Conservation (phyloP, 1,140 invertebrate genomes). For the Apis mellifera region DNA sequence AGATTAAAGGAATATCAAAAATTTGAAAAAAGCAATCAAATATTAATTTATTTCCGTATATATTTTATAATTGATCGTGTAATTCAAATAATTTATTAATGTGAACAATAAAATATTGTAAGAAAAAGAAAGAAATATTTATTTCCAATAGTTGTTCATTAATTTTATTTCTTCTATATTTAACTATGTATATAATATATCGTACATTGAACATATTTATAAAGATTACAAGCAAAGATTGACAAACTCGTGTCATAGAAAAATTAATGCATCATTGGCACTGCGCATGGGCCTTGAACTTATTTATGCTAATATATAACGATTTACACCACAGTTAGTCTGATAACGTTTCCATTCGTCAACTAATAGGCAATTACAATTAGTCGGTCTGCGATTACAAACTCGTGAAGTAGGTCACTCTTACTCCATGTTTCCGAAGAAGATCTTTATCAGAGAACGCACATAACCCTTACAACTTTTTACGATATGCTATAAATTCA, state of each 20-base stretch:
- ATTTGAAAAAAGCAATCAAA: not conserved
- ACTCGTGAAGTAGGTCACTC: constrained; percentile 49
- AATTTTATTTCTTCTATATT: not conserved
- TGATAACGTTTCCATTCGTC: constrained; percentile 68
- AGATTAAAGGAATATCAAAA: not conserved
- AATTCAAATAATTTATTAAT: not conserved
- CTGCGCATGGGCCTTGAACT: constrained; percentile 76
- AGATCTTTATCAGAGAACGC: constrained; percentile 44
- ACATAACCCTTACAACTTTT: constrained; percentile 32
- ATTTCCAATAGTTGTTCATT: not conserved
- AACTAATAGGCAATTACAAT: constrained; percentile 67
- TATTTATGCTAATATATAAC: constrained; percentile 74
- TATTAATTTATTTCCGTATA: not conserved
- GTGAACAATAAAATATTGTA: too few relatives aligned
- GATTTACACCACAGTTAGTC: constrained; percentile 68
- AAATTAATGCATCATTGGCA: constrained; percentile 68
- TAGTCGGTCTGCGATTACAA: constrained; percentile 58
- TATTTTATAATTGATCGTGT: not conserved
- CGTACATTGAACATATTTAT: not conserved
- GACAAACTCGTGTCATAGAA: constrained; percentile 54
- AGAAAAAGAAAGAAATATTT: too few relatives aligned
- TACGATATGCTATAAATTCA: constrained; percentile 12
- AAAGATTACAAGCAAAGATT: constrained; percentile 30
- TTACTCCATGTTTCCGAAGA: constrained; percentile 21
- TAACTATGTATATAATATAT: too few relatives aligned